Percentiles rank a stretch among this genome's conserved stretches.
Evolutionary conservation across 2,113 vertebrate species (phyloP).

Genomic region (Ailurus styani): DNA sequence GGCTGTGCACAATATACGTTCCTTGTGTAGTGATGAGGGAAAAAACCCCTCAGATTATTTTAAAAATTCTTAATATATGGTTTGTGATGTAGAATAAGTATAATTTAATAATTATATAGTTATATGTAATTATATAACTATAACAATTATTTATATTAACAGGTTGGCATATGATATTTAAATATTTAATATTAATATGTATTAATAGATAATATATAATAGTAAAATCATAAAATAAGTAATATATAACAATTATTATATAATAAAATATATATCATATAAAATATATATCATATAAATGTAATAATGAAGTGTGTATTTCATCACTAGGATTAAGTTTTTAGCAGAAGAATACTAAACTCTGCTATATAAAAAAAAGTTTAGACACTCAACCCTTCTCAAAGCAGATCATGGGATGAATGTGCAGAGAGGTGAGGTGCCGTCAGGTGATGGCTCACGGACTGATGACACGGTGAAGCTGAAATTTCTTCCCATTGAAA

Average conservation of each 20-base stretch:
- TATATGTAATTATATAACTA: no score
- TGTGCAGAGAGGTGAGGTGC: background rate
- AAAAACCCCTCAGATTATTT: background rate
- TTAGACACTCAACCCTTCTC: background rate
- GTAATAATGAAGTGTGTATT: background rate
- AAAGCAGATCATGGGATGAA: background rate
- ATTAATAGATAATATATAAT: no score
- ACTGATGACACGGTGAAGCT: background rate
- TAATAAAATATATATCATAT: no score
- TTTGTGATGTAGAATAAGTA: slow-evolving; percentile 1
- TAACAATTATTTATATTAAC: no score
- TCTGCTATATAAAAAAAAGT: background rate
- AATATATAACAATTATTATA: no score
- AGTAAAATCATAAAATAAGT: no score
- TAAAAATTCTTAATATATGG: background rate
- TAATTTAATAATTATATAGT: background rate
- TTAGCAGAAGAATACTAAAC: slow-evolving; percentile 1
- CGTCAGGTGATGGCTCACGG: background rate
- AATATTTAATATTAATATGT: no score
- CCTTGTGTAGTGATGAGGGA: background rate
- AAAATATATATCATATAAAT: background rate
- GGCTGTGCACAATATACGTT: background rate
- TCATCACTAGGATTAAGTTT: background rate
- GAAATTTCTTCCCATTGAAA: background rate
- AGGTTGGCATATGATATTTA: no score